Evolutionary conservation across 2,113 vertebrate genomes (phyloP).

Genomic region (Neolamprologus fasciatus): DNA sequence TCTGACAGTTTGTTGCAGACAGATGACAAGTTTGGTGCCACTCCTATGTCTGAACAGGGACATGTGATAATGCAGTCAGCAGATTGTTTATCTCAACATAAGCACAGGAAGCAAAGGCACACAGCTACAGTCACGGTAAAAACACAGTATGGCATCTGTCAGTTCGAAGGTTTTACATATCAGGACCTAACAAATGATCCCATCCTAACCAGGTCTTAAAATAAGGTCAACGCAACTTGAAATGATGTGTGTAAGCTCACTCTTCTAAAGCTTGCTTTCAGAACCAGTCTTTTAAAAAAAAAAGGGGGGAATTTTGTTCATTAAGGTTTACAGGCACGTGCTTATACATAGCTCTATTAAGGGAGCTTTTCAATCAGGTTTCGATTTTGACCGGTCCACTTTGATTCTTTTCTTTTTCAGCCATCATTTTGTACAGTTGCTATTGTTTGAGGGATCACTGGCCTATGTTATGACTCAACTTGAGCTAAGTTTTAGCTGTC

Average conservation of each 20-base stretch:
- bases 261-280: not conserved
- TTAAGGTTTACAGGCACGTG: fast-evolving
- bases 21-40: not conserved
- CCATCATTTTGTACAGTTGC: not conserved
- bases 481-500: not conserved
- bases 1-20: not conserved
- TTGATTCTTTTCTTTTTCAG: not conserved
- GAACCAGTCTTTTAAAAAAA: not conserved
- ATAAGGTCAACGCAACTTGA: not conserved
- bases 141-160: not conserved
- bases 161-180: not conserved
- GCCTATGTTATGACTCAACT: not conserved
- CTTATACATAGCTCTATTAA: not conserved
- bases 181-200: not conserved
- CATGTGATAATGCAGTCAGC: not conserved
- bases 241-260: not conserved
- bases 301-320: not conserved
- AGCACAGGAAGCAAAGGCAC: not conserved
- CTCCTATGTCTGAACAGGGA: not conserved
- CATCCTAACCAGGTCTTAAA: not conserved
- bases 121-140: not conserved
- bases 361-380: not conserved
- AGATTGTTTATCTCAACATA: not conserved
- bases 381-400: not conserved
- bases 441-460: not conserved